phyloP scores from a whole-genome alignment of 2,888 invertebrate species.

The Caenorhabditis afra region DNA sequence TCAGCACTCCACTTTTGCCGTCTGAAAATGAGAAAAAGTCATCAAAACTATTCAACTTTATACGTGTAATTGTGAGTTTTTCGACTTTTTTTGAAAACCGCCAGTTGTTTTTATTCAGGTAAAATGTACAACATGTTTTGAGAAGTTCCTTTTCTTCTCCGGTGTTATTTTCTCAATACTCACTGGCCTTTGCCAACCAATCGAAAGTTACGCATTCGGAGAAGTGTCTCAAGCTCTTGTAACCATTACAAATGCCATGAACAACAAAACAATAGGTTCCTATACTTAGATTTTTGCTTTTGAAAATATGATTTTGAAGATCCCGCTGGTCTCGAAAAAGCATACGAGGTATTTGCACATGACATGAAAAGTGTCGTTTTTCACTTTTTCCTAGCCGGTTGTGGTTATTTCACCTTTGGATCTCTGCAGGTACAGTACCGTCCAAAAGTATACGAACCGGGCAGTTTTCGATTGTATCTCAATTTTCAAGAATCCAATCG shows the following conservation, averaged over 20 bases:
- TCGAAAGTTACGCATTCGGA: constrained; percentile 63
- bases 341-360: constrained; percentile 35
- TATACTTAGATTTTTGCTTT: too few relatives aligned
- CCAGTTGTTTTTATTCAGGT: constrained; percentile 33
- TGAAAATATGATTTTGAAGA: constrained; percentile 24
- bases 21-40: constrained; percentile 25
- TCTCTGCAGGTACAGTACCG: constrained; percentile 47
- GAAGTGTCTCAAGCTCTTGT: constrained; percentile 57
- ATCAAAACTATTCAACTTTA: constrained; percentile 33
- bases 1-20: constrained; percentile 26
- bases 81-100: neutral
- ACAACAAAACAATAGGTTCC: constrained; percentile 51
- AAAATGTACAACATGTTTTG: constrained; percentile 66
- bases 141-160: constrained; percentile 62
- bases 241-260: constrained; percentile 49
- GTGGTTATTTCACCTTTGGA: constrained; percentile 43
- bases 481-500: too few relatives aligned
- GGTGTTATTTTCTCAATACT: constrained; percentile 63
- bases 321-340: constrained; percentile 53
- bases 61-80: constrained; percentile 48
- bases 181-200: constrained; percentile 64
- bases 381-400: constrained; percentile 47
- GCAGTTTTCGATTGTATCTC: too few relatives aligned
- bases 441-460: too few relatives aligned
- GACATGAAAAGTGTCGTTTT: constrained; percentile 42